Evolutionary conservation across 1,140 invertebrate species (phyloP), one percentile per base, ranked within the genome.

Genomic region (Aphaenogaster floridana): DNA sequence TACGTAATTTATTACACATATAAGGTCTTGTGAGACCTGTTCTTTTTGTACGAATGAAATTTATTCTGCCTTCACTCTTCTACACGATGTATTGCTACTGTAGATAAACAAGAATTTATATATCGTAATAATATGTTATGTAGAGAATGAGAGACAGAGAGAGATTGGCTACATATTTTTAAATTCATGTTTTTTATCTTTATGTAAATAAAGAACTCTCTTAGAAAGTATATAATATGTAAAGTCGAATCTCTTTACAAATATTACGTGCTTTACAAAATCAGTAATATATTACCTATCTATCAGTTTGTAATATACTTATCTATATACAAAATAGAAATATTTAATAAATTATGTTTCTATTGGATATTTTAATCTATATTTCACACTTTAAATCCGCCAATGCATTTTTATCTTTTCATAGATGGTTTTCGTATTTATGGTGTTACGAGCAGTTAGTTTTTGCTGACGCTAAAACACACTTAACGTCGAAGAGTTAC

Each of bases 91-190:
- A 81, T 69, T 39, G 9, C 39, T 81, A 81, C 9, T 28, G 78
- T 42, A 81, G 64, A 71, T 69, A 81, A 81, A 69, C 64, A 42
- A 69, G n/a, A 71, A 81, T 81, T 54, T 81, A 81, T 79, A 42
- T 34, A 34, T 80, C 34, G 11, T 17, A 39, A 80, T 80, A 48
- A 81, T 81, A 81, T 59, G 50, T 48, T 28, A 21, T 48, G 34
- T 69, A 6, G 5, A 17, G 17, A 77, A 11, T 34, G 39, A 59
- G 1, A 57, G 7, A 69, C 4, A 52, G 17, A 39, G 13, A 69
- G 36, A 42, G 9, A 34, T 50, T n/a, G 8, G 5, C 0, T n/a
- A 17, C 17, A 69, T 45, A 17, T 28, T 52, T 15, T 21, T 54
- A n/a, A 68, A 63, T n/a, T 17, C 34, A 50, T 50, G 28, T 61